Evolutionary conservation across 2,113 vertebrate species (phyloP), one percentile per base, ranked within the genome.

Genomic region (Larimichthys crocea): DNA sequence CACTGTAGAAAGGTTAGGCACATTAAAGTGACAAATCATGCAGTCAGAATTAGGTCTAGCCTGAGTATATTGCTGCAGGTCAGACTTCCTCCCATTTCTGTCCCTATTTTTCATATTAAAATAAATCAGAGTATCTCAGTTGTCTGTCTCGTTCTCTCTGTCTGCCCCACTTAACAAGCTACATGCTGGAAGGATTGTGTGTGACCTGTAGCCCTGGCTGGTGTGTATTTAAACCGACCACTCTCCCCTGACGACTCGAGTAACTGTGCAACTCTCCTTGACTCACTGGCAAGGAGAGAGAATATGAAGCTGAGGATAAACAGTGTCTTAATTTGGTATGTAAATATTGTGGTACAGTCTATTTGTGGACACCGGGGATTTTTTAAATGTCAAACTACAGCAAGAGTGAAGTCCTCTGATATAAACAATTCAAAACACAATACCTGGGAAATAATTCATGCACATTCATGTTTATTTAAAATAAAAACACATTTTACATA

Each of bases 271-370:
- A 72, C 75, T 76, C 63, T 73, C 46, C 7, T 61, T 31, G 56
- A 84, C 74, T 88, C 63, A 74, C 80, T 74, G 84, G 73, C 59
- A 72, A 10, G 61, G 71, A 82, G 46, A 68, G 42, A 65, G 42
- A 82, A 80, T 31, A 61, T 14, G 75, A 76, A 70, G 61, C 79
- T 24, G 24, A 24, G 74, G 48, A 73, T 84, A 79, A 80, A 72
- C 89, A 82, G 76, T 88, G 77, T 83, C 74, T 76, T 83, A 79
- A 57, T 64, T 57, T 69, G 87, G 73, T 79, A 90, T 90, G 86
- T 88, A 90, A 91, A 92, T 81, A 86, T 74, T 86, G 79, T 70
- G 62, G 40, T n/a, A 15, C 64, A 56, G 80, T 80, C 81, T 90
- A 93, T 90, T 90, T 72, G 66, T 86, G 76, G 88, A 84, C 60